Base-by-base conservation (phyloP, 2,113 vertebrate species). In the Oryzias javanicus region DNA sequence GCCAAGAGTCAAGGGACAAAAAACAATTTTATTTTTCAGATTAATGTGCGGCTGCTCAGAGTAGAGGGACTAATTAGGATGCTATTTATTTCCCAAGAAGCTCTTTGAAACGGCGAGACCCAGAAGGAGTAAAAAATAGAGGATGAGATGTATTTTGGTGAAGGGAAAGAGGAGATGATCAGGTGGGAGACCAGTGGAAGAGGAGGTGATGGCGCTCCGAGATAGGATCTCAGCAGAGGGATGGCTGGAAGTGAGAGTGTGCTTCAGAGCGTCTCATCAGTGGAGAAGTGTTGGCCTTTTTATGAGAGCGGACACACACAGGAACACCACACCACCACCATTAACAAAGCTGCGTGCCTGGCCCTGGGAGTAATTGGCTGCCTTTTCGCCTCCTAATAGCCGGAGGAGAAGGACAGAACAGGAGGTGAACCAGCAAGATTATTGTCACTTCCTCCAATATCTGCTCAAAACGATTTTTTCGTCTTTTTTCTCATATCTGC, bases 321-420 rank as follows among this genome's bases (percentile, higher is more conserved):
- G 46, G 40, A 19, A 64, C 56, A 6, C 4, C 6, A 45, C 55
- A 68, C 71, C 50, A 57, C 24, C 22, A 73, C 70, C 81, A 79
- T 85, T 82, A 87, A 64, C 72, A 64, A 44, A 81, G 72, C 70
- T 56, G 48, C 80, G 81, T 55, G 41, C 60, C 16, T 44, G 67
- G 78, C 70, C 74, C 65, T 24, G 59, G 70, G 74, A 79, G 60
- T 81, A 87, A 89, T 77, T 75, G 76, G 66, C 72, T 69, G 83
- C 58, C 68, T 79, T 86, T 80, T 86, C 65, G 71, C 47, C 60
- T 80, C 56, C 74, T 86, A 82, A 88, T 84, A 75, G 81, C 67
- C 24, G 25, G 24, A 69, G 53, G 44, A 44, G 60, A 67, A 48
- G 50, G 42, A 63, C 64, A 49, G 67, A 66, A 64, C 48, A 61